These are phyloP conservation scores for Batillaria attramentaria DNA, from an alignment of 1,140 invertebrate species.

Conservation along the genomic window DNA sequence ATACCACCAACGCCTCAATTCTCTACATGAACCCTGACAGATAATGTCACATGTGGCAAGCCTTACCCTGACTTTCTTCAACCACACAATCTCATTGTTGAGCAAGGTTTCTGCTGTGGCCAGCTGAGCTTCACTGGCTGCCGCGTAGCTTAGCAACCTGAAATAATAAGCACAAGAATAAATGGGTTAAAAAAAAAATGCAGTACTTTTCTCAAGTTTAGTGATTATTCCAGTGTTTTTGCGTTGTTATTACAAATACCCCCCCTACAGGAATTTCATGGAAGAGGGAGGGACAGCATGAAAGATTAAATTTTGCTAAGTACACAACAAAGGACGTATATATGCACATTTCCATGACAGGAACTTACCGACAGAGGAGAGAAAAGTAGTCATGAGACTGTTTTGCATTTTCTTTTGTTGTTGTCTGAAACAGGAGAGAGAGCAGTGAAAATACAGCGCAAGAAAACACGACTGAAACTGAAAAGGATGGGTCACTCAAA, in stretches of 20 bases:
- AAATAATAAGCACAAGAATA: conserved; percentile 73
- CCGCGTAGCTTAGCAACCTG: conserved; percentile 82
- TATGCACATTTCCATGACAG: too few species aligned
- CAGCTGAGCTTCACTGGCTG: conserved; percentile 79
- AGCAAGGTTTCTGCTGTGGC: conserved; percentile 81
- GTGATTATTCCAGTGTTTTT: too few species aligned
- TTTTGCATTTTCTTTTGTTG: conserved; percentile 83
- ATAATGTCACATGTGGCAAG: too few species aligned
- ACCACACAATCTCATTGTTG: conserved; percentile 85
- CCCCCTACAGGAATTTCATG: neutral
- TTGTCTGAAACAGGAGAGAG: conserved; percentile 75
- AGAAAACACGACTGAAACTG: neutral
- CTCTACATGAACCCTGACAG: too few species aligned
- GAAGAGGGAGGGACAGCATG: neutral
- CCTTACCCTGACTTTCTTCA: conserved; percentile 80
- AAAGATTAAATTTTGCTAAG: neutral
- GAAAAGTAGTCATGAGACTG: conserved; percentile 88
- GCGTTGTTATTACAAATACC: too few species aligned
- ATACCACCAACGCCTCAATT: too few species aligned
- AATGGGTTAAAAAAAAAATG: too few species aligned
- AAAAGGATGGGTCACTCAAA: too few species aligned
- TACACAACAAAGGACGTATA: neutral
- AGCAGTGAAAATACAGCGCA: neutral
- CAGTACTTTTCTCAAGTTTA: too few species aligned
- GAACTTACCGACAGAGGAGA: conserved; percentile 77